Evolutionary conservation across 2,113 vertebrate species (phyloP).

Genomic region (Blennius ocellaris): DNA sequence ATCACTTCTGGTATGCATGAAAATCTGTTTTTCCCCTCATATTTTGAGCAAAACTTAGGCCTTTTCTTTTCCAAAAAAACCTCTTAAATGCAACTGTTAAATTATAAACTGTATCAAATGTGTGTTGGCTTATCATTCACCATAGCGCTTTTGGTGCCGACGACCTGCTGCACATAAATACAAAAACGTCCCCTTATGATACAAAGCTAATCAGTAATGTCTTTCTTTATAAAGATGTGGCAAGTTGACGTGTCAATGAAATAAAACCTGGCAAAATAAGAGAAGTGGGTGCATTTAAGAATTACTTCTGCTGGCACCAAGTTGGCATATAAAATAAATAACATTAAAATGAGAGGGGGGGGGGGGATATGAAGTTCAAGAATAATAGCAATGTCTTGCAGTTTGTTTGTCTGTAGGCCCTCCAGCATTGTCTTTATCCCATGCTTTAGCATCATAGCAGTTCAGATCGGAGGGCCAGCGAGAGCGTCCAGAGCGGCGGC

Average conservation of each 20-base stretch:
- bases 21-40: background rate
- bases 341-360: constrained; percentile 44
- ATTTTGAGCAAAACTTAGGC: background rate
- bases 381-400: constrained; percentile 51
- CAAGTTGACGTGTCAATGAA: constrained; percentile 13
- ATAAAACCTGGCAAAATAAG: constrained; percentile 30
- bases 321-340: constrained; percentile 65
- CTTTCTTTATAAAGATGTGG: constrained; percentile 11
- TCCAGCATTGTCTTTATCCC: constrained; percentile 4
- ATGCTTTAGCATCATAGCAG: constrained; percentile 81
- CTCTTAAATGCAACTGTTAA: too few species aligned
- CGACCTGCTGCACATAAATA: constrained; percentile 16
- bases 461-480: constrained; percentile 34
- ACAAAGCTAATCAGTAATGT: background rate
- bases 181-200: background rate
- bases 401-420: constrained; percentile 42
- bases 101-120: background rate
- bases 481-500: constrained; percentile 77
- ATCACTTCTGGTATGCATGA: background rate
- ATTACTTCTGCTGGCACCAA: constrained; percentile 19
- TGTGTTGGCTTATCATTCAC: background rate
- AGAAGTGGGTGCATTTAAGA: constrained; percentile 7
- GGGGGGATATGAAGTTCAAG: constrained; percentile 36
- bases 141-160: constrained; percentile 7
- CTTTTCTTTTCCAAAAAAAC: too few species aligned